phyloP scores from a whole-genome alignment of 2,113 vertebrate species.

The Misgurnus mizolepis region DNA sequence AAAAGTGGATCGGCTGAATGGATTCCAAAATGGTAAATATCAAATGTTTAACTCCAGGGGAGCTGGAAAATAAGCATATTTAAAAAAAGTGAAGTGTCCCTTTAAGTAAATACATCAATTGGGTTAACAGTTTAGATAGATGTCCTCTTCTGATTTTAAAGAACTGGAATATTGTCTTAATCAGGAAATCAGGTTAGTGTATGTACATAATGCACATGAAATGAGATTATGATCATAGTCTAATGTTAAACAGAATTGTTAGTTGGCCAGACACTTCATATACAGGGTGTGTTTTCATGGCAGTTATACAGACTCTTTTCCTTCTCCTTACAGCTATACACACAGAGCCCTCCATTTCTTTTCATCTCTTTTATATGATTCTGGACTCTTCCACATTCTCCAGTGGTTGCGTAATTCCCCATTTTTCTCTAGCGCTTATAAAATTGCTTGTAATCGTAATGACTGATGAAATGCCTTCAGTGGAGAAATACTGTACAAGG shows the following conservation, averaged over 20 bases:
- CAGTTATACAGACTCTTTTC: too few species aligned
- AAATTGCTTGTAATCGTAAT: constrained; percentile 39
- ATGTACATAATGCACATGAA: too few species aligned
- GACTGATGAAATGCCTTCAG: constrained; percentile 36
- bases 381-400: constrained; percentile 29
- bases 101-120: too few species aligned
- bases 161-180: too few species aligned
- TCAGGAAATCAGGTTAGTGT: background rate
- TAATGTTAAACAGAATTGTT: too few species aligned
- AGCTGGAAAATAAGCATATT: too few species aligned
- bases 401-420: constrained; percentile 30
- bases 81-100: too few species aligned
- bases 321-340: background rate
- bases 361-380: constrained; percentile 40
- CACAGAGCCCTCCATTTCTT: background rate
- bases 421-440: constrained; percentile 36
- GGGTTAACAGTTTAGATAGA: too few species aligned
- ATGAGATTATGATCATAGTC: background rate
- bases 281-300: background rate
- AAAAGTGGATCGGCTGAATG: too few species aligned
- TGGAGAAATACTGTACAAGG: background rate
- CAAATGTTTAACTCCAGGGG: too few species aligned
- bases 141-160: too few species aligned
- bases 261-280: background rate
- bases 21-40: too few species aligned